These are phyloP conservation scores for Momotus momota DNA, from an alignment of 2,797 vertebrate genomes.

Conservation along the genomic window DNA sequence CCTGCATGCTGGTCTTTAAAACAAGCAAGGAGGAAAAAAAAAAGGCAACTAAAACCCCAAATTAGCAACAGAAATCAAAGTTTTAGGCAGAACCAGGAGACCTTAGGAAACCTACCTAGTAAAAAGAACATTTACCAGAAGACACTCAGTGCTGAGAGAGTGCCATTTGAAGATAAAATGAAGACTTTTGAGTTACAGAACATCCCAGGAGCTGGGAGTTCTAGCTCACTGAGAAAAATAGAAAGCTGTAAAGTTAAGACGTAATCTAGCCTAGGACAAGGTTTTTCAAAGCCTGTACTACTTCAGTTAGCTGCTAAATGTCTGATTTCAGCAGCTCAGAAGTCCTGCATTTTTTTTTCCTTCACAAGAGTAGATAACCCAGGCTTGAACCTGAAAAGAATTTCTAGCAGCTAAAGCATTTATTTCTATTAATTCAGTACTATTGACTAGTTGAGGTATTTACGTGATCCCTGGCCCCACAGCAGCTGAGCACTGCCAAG, in stretches of 20 bases:
- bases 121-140: neutral
- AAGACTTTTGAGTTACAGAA: neutral
- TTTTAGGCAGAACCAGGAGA: neutral
- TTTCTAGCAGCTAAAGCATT: neutral
- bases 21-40: accelerated
- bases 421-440: neutral
- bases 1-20: neutral
- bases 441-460: neutral
- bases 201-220: neutral
- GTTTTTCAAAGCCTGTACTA: neutral
- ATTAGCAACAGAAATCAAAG: neutral
- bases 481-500: neutral
- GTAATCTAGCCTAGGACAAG: neutral
- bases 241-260: neutral
- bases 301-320: neutral
- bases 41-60: neutral
- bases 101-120: neutral
- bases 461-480: neutral
- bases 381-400: neutral
- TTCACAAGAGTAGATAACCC: neutral
- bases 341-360: neutral
- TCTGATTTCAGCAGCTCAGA: neutral
- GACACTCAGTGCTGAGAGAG: neutral
- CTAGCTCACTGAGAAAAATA: neutral
- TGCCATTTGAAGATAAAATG: neutral